Base-by-base conservation (phyloP, 2,888 invertebrate species). In the Beris chalybata region DNA sequence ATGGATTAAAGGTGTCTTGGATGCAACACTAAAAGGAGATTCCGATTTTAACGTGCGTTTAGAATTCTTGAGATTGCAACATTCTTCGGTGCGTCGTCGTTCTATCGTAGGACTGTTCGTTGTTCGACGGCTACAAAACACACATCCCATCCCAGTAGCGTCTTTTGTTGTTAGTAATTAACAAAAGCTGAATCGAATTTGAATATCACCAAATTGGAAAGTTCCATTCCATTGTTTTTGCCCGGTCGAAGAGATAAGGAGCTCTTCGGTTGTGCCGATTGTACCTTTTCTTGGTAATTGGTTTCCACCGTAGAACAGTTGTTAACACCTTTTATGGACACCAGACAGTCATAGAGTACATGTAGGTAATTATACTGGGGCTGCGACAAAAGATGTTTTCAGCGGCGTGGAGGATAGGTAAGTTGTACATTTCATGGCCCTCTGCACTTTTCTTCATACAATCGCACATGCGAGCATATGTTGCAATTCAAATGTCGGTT, bases 311-410 rank as follows among this genome's bases (percentile, higher is more conserved):
- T 47, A 30, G 58, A 58, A 58, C 58, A 58, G 45, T 47, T 58
- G 58, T 58, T 58, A 44, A 58, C 58, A 58, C 58, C 58, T 58
- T 58, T 58, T 58, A 58, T 58, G 58, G 58, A 15, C 22, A 30
- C 5, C 29, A 45, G 47, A 58, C 58, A 58, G 30, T 58, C 58
- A 58, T 58, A 58, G 58, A n/a, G 58, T 58, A 58, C 58, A 58
- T 30, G 58, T 30, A 58, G 45, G 47, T 58, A 58, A 58, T 58
- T 58, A 58, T 22, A 22, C 58, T 58, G 45, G 5, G 9, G 38
- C 9, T 7, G 38, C 38, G 58, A 58, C 58, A 58, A 58, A 45
- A 58, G 58, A 58, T 58, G 58, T 43, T 56, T 22, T 22, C 22
- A 22, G 22, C 38, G 38, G 9, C 7, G 9, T 38, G 38, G 5